A percentile compares a stretch with the other conserved stretches of the same genome.
Conservation (phyloP, 2,888 invertebrate genomes). For the Apantesis nais region DNA sequence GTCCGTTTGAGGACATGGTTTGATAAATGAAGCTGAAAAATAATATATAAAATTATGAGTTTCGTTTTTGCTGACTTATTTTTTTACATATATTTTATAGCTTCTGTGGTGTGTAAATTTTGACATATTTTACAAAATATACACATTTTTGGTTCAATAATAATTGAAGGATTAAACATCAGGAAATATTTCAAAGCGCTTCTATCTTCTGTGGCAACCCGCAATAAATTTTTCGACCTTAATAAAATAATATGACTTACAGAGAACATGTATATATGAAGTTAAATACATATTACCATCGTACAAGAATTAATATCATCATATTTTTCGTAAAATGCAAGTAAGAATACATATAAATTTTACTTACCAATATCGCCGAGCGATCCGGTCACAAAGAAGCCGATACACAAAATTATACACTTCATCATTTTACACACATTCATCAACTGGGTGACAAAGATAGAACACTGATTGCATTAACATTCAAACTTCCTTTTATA, state of each 20-base stretch:
- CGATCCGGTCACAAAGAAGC: background rate
- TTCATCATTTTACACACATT: slow-evolving; percentile 10
- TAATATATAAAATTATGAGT: background rate
- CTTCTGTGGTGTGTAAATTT: background rate
- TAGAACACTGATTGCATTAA: slow-evolving; percentile 5
- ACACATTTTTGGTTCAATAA: background rate
- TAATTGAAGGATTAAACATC: background rate
- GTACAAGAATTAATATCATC: background rate
- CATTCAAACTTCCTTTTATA: slow-evolving; percentile 14
- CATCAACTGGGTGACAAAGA: background rate
- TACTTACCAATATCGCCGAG: slow-evolving; percentile 10
- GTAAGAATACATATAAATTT: background rate
- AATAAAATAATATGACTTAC: too few species aligned
- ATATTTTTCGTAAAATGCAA: background rate
- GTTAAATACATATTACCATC: background rate
- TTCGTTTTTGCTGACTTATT: background rate
- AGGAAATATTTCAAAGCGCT: too few species aligned
- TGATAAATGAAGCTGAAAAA: slow-evolving; percentile 51
- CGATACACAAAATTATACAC: background rate
- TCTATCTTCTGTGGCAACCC: too few species aligned
- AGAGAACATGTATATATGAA: background rate
- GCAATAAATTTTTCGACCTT: too few species aligned
- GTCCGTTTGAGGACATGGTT: slow-evolving; percentile 50
- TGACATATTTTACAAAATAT: too few species aligned
- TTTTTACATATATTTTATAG: background rate